These are phyloP conservation scores for Coelopa frigida DNA, from an alignment of 1,140 invertebrate genomes.

Conservation along the genomic window DNA sequence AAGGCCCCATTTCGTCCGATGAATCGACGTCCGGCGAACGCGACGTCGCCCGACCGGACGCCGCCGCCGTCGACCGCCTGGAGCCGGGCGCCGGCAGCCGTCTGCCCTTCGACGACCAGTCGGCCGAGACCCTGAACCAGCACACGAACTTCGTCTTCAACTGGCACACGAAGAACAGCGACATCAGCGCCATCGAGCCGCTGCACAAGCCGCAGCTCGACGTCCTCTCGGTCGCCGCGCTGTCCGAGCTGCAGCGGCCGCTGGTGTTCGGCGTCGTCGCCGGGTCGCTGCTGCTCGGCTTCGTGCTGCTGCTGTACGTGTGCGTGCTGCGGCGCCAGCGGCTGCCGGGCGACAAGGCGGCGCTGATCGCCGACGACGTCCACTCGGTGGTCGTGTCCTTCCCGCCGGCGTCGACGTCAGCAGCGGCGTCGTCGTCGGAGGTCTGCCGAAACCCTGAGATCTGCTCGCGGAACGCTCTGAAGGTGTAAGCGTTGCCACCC, in stretches of 20 bases:
- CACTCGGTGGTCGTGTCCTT: not conserved
- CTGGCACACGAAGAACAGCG: constrained; percentile 14
- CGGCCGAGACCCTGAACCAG: constrained; percentile 8
- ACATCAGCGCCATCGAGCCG: constrained; percentile 31
- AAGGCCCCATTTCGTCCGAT: not conserved
- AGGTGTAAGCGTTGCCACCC: constrained; percentile 15
- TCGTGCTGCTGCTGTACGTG: constrained; percentile 7
- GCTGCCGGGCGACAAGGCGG: constrained; percentile 11
- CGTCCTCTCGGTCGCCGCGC: constrained; percentile 14
- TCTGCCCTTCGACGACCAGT: constrained; percentile 14
- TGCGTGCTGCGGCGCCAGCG: constrained; percentile 6
- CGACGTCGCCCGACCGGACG: constrained; percentile 3
- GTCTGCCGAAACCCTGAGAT: constrained; percentile 12
- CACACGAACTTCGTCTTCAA: constrained; percentile 17
- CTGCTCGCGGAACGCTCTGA: constrained; percentile 13
- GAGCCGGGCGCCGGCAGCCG: not conserved
- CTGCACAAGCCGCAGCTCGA: constrained; percentile 36
- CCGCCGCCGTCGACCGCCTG: not conserved
- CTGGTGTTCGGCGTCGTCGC: constrained; percentile 11
- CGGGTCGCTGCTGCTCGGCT: constrained; percentile 9
- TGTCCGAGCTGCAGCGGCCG: constrained; percentile 16
- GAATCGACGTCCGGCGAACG: not conserved
- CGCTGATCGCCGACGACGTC: constrained; percentile 8
- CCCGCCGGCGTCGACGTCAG: not conserved
- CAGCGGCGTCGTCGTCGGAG: not conserved